Evolutionary conservation across 2,113 vertebrate genomes (phyloP), one percentile per base, ranked within the genome.

Genomic region (Cacatua alba): DNA sequence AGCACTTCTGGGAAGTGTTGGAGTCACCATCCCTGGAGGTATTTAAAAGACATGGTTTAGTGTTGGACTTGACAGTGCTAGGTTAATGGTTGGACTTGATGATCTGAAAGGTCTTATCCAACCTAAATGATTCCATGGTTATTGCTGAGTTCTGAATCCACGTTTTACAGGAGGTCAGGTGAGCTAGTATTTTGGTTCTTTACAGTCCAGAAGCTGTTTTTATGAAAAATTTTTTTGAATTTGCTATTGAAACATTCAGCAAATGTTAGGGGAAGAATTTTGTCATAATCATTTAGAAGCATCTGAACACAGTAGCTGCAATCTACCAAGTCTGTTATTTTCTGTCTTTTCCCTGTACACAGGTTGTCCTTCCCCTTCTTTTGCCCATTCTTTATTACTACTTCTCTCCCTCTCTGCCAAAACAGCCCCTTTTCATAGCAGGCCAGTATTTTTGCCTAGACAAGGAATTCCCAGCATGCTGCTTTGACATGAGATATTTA

Each of bases 11-110:
- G 14, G 39, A 17, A 26, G 19, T 9, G 19, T 7, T 33, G 2
- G 33, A 19, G 26, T 65, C 46, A 4, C 41, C 10, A 16, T 25
- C 13, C 16, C 9, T 46, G 21, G 11, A 78, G 6, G 4, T 48
- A 9, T 79, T 75, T 52, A 33, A 68, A 55, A 55, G 46, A 25
- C 25, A 8, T 46, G 8, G 5, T 41, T 81, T 62, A 74, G 13
- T 29, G 31, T 28, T 80, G n/a, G 18, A 9, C 39, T 46, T 64
- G 28, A 8, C 28, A 57, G 19, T 31, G 11, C 10, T 37, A 35
- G 10, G 13, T 20, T 43, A 25, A 60, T 0, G 0, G 21, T 53
- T 72, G 25, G n/a, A 60, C n/a, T 74, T 0, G 0, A 25, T 60
- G 41, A 19, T 75, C 48, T 72, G 17, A 25, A 55, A 53, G 14